Conservation (phyloP, 2,797 vertebrate species). For the Eulemur rubriventer region DNA sequence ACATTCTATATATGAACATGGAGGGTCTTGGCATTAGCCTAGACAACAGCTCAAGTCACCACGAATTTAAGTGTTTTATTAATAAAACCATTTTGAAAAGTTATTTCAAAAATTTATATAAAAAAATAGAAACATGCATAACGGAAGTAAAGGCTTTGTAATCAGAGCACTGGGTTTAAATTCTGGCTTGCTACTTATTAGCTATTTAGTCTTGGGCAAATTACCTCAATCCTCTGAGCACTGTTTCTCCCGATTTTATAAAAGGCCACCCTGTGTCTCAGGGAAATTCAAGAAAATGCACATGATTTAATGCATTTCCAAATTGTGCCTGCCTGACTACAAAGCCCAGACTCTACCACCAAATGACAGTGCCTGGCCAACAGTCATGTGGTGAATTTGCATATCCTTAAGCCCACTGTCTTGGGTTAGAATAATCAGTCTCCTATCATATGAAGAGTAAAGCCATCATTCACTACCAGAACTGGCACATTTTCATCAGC, state of each 20-base stretch:
- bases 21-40: background rate
- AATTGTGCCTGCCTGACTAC: background rate
- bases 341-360: background rate
- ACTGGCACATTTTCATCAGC: background rate
- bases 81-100: background rate
- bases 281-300: background rate
- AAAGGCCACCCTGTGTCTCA: background rate
- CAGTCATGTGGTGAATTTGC: background rate
- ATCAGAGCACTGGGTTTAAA: background rate
- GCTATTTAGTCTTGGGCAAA: background rate
- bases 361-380: background rate
- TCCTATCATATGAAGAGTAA: background rate
- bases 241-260: background rate
- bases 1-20: background rate
- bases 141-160: background rate
- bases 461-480: background rate
- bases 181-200: background rate
- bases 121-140: background rate
- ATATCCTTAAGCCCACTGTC: background rate
- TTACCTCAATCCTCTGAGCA: background rate
- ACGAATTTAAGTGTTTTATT: background rate
- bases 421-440: background rate
- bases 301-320: background rate
- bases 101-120: background rate
- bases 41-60: background rate